These are phyloP conservation scores for Cirrhinus mrigala DNA, from an alignment of 2,797 vertebrate species.

Conservation along the genomic window DNA sequence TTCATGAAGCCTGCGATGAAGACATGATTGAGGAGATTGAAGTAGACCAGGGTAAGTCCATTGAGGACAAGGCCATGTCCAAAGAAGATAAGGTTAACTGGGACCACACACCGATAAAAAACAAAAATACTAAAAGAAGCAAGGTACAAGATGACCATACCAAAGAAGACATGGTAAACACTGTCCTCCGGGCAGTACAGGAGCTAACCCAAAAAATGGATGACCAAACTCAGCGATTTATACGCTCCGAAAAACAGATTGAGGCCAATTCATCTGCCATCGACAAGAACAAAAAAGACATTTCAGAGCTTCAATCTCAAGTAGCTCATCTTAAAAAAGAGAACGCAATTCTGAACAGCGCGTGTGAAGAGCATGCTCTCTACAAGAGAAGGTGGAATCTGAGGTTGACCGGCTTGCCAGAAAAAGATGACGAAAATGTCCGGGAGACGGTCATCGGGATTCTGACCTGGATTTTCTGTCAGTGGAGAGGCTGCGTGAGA, in stretches of 20 bases:
- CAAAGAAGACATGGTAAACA: background rate
- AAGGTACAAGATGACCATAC: background rate
- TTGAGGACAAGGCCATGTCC: background rate
- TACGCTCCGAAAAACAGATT: slow-evolving; percentile 8
- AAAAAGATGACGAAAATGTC: slow-evolving; percentile 36
- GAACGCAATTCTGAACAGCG: background rate
- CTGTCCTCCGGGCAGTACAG: background rate
- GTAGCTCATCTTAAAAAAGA: background rate
- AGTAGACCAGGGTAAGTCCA: background rate
- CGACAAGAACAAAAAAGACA: slow-evolving; percentile 26
- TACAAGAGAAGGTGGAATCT: slow-evolving; percentile 32
- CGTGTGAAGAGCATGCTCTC: background rate
- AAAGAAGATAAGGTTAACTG: slow-evolving; percentile 8
- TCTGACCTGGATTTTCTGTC: slow-evolving; percentile 35
- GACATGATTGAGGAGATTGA: background rate
- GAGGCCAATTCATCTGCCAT: slow-evolving; percentile 11
- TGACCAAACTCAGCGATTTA: slow-evolving; percentile 15
- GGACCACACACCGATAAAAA: background rate
- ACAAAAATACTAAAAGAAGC: background rate
- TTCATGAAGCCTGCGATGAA: background rate
- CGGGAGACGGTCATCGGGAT: slow-evolving; percentile 34
- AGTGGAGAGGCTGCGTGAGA: slow-evolving; percentile 25
- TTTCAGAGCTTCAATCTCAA: background rate
- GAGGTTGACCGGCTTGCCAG: slow-evolving; percentile 37
- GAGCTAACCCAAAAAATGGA: slow-evolving; percentile 1